Conservation (phyloP, 2,797 vertebrate species). For the Anabas testudineus region DNA sequence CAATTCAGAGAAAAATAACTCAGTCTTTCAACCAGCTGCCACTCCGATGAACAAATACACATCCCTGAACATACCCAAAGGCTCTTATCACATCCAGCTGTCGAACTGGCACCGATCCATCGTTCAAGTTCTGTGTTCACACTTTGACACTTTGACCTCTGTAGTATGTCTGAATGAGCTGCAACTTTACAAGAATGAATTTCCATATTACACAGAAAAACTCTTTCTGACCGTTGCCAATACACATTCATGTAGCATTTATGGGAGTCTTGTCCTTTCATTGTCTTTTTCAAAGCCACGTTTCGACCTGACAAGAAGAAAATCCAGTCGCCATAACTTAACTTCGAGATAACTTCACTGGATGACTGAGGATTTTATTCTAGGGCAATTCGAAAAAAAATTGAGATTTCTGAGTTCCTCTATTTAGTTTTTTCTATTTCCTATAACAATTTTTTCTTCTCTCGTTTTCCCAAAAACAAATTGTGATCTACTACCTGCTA, state of each 20-base stretch:
- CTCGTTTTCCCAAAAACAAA: constrained; percentile 52
- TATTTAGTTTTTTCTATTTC: neutral
- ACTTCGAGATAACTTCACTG: no score
- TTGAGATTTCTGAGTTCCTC: neutral
- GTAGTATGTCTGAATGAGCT: constrained; percentile 39
- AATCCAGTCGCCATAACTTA: no score
- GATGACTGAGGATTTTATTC: no score
- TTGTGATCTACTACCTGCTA: constrained; percentile 49
- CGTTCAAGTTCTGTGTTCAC: constrained; percentile 64
- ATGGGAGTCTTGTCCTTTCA: constrained; percentile 14
- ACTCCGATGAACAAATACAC: constrained; percentile 54
- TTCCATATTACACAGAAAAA: constrained; percentile 23
- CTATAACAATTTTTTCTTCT: neutral
- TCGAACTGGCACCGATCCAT: constrained; percentile 68
- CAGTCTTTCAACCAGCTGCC: constrained; percentile 46
- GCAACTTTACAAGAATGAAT: constrained; percentile 1
- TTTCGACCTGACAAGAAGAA: no score
- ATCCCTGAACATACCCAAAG: constrained; percentile 62
- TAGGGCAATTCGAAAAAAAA: neutral
- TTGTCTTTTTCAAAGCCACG: no score
- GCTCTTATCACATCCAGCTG: constrained; percentile 70
- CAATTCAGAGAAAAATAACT: constrained; percentile 37
- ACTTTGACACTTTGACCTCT: constrained; percentile 69
- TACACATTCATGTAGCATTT: neutral
- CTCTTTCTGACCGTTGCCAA: neutral